Base-by-base conservation (phyloP, 2,797 vertebrate genomes). In the Eurystomus glaucurus region DNA sequence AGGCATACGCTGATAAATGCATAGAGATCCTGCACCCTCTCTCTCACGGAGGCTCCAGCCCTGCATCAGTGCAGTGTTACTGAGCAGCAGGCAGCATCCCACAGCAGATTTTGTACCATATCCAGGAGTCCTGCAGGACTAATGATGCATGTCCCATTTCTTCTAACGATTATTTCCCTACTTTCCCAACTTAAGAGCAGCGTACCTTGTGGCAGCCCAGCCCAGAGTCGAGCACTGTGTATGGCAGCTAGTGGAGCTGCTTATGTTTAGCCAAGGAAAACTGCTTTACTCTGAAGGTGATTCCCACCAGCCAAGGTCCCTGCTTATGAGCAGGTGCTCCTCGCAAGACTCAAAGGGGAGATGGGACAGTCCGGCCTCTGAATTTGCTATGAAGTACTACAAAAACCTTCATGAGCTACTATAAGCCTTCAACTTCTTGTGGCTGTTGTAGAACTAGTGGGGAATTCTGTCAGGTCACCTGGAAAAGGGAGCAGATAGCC, bases 261-360 rank as follows among this genome's bases (percentile, higher is more conserved):
- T 29, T 23, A 62, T 75, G 18, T 45, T 75, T 9, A 48, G 60
- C 14, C 35, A 14, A 51, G 58, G 45, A 83, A 81, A 48, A 35
- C 3, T 2, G 4, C 37, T 65, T 57, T n/a, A 20, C 54, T 68
- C 43, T 0, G 0, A 39, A 51, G 29, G 81, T 43, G 54, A 83
- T 37, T 64, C 58, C 74, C 39, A 45, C 16, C 52, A 66, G 46
- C 28, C 22, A 64, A 35, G 8, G 21, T 23, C 41, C 39, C 28
- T 64, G 43, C 62, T 86, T 28, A 29, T 0, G 3, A 46, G 43
- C 54, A 58, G 54, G 48, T 37, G 62, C 19, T 74, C 46, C 81
- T 14, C 55, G 29, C 25, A 6, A 58, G 10, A 45, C 37, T 50
- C 33, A 57, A 70, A 74, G 33, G 25, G 17, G 9, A 43, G 3